Conservation (phyloP, 2,113 vertebrate genomes). For the Callipepla squamata region DNA sequence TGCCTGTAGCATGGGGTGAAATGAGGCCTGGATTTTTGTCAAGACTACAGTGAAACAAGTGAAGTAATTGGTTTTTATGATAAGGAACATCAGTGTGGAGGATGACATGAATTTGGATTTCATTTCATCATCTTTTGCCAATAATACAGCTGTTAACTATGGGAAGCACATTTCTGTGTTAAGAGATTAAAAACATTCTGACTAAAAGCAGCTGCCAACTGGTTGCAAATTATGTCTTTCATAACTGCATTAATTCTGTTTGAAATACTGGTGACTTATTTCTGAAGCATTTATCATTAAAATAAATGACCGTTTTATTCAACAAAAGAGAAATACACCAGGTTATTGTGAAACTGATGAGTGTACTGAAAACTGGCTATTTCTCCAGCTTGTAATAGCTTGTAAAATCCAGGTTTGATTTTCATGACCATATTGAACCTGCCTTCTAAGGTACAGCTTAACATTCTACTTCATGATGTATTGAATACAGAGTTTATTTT, state of each 20-base stretch:
- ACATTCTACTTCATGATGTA: background rate
- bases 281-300: conserved; percentile 1
- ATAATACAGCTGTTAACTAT: background rate
- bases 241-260: background rate
- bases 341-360: background rate
- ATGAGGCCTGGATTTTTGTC: conserved; percentile 34
- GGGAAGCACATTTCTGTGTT: conserved; percentile 32
- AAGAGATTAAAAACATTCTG: conserved; percentile 47
- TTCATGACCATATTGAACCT: background rate
- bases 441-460: background rate
- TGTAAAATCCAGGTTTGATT: rapidly evolving
- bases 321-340: background rate
- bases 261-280: conserved; percentile 18
- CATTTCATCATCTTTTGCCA: conserved; percentile 36
- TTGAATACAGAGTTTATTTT: background rate
- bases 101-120: conserved; percentile 29
- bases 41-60: conserved; percentile 10
- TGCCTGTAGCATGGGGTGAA: background rate
- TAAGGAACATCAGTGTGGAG: conserved; percentile 25
- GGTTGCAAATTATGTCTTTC: conserved; percentile 28
- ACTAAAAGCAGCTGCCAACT: conserved; percentile 27
- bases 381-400: background rate
- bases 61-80: conserved; percentile 21
- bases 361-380: background rate
- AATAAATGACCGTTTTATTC: conserved; percentile 2